Percentiles rank a stretch among this genome's conserved stretches.
phyloP scores from a whole-genome alignment of 2,113 vertebrate genomes.

The Grammomys dolichurus region DNA sequence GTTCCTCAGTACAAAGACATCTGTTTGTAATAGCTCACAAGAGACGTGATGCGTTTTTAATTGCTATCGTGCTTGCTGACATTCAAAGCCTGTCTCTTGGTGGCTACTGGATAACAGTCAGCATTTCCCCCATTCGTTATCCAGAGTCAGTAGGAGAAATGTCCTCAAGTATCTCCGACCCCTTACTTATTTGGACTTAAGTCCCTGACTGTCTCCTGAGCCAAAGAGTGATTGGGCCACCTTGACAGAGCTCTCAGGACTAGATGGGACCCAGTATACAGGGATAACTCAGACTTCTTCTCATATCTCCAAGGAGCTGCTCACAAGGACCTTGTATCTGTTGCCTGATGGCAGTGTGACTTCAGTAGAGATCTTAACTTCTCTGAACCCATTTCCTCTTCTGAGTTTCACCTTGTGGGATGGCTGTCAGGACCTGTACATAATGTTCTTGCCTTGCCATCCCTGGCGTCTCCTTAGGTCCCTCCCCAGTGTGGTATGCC shows the following conservation, averaged over 20 bases:
- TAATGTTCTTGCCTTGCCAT: neutral
- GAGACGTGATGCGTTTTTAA: constrained; percentile 81
- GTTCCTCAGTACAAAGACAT: constrained; percentile 71
- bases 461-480: neutral
- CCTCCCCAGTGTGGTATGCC: neutral
- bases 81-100: constrained; percentile 59
- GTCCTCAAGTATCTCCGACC: neutral
- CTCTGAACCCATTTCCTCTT: neutral
- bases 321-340: neutral
- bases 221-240: neutral
- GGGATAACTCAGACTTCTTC: neutral
- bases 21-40: constrained; percentile 82
- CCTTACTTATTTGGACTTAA: neutral
- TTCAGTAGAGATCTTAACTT: neutral
- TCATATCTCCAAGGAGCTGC: neutral
- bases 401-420: neutral
- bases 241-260: neutral
- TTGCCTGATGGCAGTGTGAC: neutral
- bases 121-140: constrained; percentile 1
- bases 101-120: neutral
- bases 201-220: neutral
- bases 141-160: neutral
- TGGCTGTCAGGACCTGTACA: neutral
- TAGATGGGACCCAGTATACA: fast-evolving
- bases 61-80: constrained; percentile 71